A percentile compares a stretch with the other conserved stretches of the same genome.
These are phyloP conservation scores for Schizopygopsis malacanthus DNA, from an alignment of 2,797 vertebrate genomes.

Conservation along the genomic window DNA sequence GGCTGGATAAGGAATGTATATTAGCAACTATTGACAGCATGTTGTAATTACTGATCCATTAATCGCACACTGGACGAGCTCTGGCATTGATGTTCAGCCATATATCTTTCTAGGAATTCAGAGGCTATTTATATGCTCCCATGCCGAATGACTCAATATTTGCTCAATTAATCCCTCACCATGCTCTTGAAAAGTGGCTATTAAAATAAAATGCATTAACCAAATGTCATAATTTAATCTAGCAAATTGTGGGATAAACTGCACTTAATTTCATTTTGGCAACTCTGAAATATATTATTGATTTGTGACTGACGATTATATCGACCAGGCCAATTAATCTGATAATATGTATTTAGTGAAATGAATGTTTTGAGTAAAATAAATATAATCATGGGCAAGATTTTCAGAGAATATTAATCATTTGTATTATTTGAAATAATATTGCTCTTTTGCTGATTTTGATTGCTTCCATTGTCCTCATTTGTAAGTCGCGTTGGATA, in stretches of 20 bases:
- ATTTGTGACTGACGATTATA: neutral
- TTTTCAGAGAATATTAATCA: neutral
- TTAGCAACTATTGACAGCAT: neutral
- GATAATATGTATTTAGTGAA: neutral
- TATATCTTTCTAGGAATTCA: slow-evolving; percentile 31
- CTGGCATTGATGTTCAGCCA: neutral
- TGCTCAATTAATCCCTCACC: neutral
- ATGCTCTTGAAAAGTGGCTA: slow-evolving; percentile 5
- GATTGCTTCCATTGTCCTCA: too few species aligned
- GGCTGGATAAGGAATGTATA: neutral
- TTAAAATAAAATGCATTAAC: neutral
- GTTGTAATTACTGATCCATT: neutral
- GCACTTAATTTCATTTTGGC: neutral
- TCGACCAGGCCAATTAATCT: neutral
- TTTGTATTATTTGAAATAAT: too few species aligned
- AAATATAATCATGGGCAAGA: neutral
- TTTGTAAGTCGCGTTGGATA: too few species aligned
- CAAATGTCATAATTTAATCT: neutral
- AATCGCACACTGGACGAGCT: neutral
- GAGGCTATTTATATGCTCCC: neutral
- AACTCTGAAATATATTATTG: neutral
- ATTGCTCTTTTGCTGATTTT: too few species aligned
- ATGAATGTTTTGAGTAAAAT: neutral
- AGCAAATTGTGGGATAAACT: neutral
- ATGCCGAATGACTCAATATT: neutral